These are phyloP conservation scores for Phainopepla nitens DNA, from an alignment of 2,113 vertebrate species.

Conservation along the genomic window DNA sequence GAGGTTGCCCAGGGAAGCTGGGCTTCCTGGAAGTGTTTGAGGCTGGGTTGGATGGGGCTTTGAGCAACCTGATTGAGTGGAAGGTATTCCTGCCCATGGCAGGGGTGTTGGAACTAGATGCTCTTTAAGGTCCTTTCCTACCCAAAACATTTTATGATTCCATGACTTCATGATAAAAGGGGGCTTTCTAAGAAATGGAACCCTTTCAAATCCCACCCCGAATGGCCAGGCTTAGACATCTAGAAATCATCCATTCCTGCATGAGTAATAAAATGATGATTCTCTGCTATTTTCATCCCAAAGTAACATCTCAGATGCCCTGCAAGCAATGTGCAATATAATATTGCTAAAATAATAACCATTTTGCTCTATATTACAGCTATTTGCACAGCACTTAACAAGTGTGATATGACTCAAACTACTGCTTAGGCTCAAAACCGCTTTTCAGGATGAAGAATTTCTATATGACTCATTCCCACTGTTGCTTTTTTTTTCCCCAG, in stretches of 20 bases:
- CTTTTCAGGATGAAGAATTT: not conserved
- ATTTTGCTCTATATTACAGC: not conserved
- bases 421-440: not conserved
- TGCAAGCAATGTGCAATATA: not conserved
- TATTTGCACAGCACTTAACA: not conserved
- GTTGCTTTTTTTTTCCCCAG: not conserved
- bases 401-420: not conserved
- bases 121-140: not conserved
- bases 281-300: not conserved
- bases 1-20: not conserved
- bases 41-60: not conserved
- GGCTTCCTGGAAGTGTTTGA: not conserved
- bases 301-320: not conserved
- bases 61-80: not conserved
- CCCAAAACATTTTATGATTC: not conserved
- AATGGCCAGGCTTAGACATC: not conserved
- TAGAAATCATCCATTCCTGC: not conserved
- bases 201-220: not conserved
- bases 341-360: not conserved
- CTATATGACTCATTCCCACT: not conserved
- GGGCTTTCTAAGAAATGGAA: not conserved
- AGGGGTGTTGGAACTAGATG: not conserved
- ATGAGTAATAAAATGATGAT: not conserved
- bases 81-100: not conserved
- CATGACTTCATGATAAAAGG: not conserved